Evolutionary conservation across 2,113 vertebrate genomes (phyloP).

Genomic region (Vireo altiloquus): DNA sequence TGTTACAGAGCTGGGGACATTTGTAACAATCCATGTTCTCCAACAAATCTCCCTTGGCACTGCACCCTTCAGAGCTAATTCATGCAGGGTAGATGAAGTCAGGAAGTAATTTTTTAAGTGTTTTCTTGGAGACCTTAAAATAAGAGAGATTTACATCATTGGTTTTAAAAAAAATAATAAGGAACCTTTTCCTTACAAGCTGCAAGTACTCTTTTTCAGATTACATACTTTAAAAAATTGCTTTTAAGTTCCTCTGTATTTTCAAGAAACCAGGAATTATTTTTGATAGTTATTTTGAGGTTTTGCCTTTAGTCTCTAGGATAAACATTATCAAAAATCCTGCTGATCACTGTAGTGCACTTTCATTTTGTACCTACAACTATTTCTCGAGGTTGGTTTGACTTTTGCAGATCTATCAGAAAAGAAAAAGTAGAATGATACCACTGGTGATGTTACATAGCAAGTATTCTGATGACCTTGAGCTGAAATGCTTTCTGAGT

Average conservation of each 20-base stretch:
- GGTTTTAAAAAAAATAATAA: not conserved
- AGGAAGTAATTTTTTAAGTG: not conserved
- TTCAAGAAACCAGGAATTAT: not conserved
- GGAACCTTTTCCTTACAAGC: not conserved
- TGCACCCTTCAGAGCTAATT: not conserved
- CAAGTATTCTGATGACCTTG: slow-evolving; percentile 28
- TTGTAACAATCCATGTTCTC: not conserved
- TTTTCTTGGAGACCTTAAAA: not conserved
- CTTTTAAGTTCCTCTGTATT: not conserved
- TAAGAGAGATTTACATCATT: not conserved
- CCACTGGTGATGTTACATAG: not conserved
- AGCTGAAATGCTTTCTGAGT: slow-evolving; percentile 25
- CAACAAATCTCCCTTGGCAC: not conserved
- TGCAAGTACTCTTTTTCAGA: not conserved
- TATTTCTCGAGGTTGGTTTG: not conserved
- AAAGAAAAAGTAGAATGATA: not conserved
- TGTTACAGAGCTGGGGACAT: not conserved
- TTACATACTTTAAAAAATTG: not conserved
- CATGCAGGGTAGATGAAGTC: not conserved
- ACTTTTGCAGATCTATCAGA: not conserved
- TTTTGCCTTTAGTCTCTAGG: not conserved
- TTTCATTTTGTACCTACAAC: not conserved
- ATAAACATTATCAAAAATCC: not conserved
- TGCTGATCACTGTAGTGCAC: not conserved
- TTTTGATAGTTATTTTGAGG: not conserved